A percentile compares a stretch with the other conserved stretches of the same genome.
phyloP scores from a whole-genome alignment of 2,797 vertebrate genomes.

The Peromyscus nudipes region DNA sequence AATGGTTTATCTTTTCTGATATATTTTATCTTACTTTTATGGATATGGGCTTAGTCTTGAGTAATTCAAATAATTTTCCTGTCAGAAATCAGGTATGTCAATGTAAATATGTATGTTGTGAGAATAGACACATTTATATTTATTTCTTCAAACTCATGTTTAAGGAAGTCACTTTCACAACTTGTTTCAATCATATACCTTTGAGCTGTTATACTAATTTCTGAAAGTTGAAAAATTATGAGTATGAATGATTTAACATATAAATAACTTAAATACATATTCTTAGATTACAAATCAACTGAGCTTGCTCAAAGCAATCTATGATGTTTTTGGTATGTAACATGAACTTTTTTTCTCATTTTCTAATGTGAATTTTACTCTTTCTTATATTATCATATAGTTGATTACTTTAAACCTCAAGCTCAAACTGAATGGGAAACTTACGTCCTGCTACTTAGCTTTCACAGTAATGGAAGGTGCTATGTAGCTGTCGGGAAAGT shows the following conservation, averaged over 20 bases:
- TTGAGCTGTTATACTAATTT: slow-evolving; percentile 25
- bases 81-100: background rate
- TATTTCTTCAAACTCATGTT: background rate
- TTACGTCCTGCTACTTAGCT: background rate
- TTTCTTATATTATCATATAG: background rate
- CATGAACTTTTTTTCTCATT: background rate
- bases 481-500: background rate
- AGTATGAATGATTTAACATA: slow-evolving; percentile 50
- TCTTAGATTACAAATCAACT: slow-evolving; percentile 50
- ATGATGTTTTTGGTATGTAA: background rate
- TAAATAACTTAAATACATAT: slow-evolving; percentile 40
- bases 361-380: background rate
- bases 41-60: background rate
- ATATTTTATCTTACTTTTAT: background rate
- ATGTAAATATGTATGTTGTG: slow-evolving; percentile 2
- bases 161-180: slow-evolving; percentile 30
- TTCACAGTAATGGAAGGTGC: background rate
- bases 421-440: background rate
- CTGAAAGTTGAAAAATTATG: slow-evolving; percentile 17
- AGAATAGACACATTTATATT: slow-evolving; percentile 39
- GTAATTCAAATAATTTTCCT: background rate
- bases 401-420: too few relatives aligned
- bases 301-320: background rate
- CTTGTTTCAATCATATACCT: slow-evolving; percentile 36
- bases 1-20: background rate